Evolutionary conservation across 2,797 vertebrate genomes (phyloP), one percentile per base, ranked within the genome.

Genomic region (Diplodus puntazzo): DNA sequence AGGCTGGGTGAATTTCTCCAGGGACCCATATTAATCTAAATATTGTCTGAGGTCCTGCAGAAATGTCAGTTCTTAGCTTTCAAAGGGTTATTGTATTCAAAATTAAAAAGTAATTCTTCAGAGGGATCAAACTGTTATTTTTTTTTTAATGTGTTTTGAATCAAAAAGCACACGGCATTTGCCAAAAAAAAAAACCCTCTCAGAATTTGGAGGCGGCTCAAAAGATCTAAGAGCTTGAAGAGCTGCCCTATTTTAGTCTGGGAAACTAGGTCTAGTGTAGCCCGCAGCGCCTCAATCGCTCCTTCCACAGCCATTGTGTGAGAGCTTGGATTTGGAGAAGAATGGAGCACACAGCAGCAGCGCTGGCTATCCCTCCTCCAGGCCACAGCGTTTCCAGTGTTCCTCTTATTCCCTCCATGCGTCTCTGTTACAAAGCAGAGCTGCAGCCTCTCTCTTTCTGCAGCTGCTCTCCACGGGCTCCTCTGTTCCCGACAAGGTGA

Each of bases 201-300:
- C 21, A 75, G 65, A 79, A 80, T 48, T 88, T 87, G 70, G 71
- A 84, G 69, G 86, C 17, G 9, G 67, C 67, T 89, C 77, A 75
- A 86, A 75, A 89, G 75, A 92, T 90, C 75, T 77, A 64, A 89
- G 84, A 80, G 90, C 86, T 88, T 78, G 49, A 89, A 89, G 85
- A 88, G 86, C 86, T 89, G 93, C 67, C 90, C 92, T 88, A 91
- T 94, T 95, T 94, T 83, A 83, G 79, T 91, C 86, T 87, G 83
- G 80, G 88, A 95, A 96, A 94, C 78, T 93, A 93, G 95, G 95
- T 95, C 95, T 95, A 69, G 84, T 93, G 91, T 94, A 84, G 92
- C 95, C 95, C 11, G 79, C 94, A 93, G 95, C 93, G 77, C 69
- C 86, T 90, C 85, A 80, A 69, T 89, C 65, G 77, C 91, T 90